Evolutionary conservation across 92 coral and sea anemone genomes (phyloP), one percentile per base, ranked within the genome.

Genomic region (Palythoa grandiflora): DNA sequence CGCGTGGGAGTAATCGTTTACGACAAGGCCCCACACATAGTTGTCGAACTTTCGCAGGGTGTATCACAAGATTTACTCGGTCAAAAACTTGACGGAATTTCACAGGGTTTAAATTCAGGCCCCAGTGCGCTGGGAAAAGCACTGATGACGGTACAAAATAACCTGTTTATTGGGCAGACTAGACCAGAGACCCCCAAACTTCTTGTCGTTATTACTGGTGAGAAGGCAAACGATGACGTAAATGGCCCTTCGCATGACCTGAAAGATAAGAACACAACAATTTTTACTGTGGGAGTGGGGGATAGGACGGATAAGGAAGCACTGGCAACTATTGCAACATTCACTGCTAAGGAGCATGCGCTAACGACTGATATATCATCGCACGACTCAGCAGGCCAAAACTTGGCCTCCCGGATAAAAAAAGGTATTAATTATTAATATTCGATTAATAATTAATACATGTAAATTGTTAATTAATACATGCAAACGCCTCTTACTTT

Each of bases 211-310:
- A 81, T 96, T 16, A 92, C 93, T 3, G 95, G 96, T 13, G 92
- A 92, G 13, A 93, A 88, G 81, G 80, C 98, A 38, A 80, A 85
- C n/a, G 98, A 96, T 83, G 94, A 92, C 71, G 93, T 96, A 9
- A 72, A 16, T 15, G 84, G 77, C 3, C 93, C 98, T n/a, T 89
- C 98, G 12, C 87, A 55, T 8, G 91, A 90, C 66, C 87, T 94
- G 9, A 94, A 91, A 78, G 77, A 81, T 9, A 83, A 21, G 11
- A 92, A 91, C 80, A 87, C 89, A 0, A 94, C 95, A 16, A 85
- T 94, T 63, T 89, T 96, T 89, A 90, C 89, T 15, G 92, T 96
- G 75, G 98, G 98, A 3, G 93, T 93, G 10, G 94, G 96, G 7
- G 65, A 78, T 6, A 88, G 84, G n/a, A 77, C 91, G 5, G 94